Percentiles rank a stretch among this genome's conserved stretches.
Conservation (phyloP, 2,888 invertebrate genomes). For the Lydus trimaculatus region DNA sequence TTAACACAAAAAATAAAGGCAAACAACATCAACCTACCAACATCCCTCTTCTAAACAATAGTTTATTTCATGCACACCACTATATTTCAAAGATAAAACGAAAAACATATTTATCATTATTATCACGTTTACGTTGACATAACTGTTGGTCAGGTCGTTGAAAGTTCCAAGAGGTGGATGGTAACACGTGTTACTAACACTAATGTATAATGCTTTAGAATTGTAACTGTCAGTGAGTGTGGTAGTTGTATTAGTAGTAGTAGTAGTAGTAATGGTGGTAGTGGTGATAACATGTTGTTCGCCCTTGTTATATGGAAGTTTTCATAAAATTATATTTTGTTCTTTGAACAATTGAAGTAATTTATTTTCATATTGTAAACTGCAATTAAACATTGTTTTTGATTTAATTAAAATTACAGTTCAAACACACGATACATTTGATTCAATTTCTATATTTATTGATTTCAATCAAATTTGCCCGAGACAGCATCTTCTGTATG, state of each 20-base stretch:
- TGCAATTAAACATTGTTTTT: background rate
- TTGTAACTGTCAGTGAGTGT: background rate
- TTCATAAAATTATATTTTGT: background rate
- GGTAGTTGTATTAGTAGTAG: background rate
- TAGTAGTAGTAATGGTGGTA: background rate
- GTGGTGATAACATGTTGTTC: background rate
- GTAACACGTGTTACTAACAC: slow-evolving; percentile 36
- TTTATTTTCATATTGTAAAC: background rate
- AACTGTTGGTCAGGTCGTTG: slow-evolving; percentile 42
- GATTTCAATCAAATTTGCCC: background rate
- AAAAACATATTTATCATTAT: slow-evolving; percentile 44
- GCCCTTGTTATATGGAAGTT: background rate
- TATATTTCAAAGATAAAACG: slow-evolving; percentile 23
- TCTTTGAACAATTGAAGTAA: background rate
- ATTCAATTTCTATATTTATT: background rate
- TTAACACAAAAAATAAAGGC: background rate
- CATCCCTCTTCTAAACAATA: slow-evolving; percentile 3
- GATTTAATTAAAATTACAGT: background rate
- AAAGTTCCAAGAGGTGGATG: slow-evolving; percentile 33
- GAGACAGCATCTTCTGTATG: background rate
- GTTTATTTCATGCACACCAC: background rate
- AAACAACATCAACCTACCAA: background rate
- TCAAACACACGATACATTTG: background rate
- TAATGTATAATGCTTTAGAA: background rate
- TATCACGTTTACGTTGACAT: slow-evolving; percentile 45